A percentile compares a stretch with the other conserved stretches of the same genome.
These are phyloP conservation scores for Drosophila infuscata DNA, from an alignment of 2,888 invertebrate species.

Conservation along the genomic window DNA sequence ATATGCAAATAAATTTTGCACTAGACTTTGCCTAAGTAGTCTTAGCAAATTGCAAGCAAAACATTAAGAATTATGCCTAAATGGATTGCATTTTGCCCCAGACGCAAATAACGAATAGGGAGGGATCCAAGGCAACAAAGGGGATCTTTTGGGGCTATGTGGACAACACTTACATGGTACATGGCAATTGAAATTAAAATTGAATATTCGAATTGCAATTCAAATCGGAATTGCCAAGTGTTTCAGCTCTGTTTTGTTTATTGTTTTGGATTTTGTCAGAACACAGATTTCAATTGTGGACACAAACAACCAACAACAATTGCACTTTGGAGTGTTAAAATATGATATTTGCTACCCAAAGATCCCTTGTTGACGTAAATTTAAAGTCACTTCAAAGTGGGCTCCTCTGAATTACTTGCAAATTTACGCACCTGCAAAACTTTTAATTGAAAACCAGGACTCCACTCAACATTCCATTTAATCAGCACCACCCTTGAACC, in stretches of 20 bases:
- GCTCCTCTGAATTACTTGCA: conserved; percentile 38
- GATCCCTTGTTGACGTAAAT: conserved; percentile 36
- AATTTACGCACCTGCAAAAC: conserved; percentile 77
- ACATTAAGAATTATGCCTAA: conserved; percentile 80
- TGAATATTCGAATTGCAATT: conserved; percentile 38
- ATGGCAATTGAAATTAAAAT: conserved; percentile 52
- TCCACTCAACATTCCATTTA: conserved; percentile 51
- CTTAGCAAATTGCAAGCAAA: conserved; percentile 78
- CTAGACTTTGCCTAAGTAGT: conserved; percentile 63
- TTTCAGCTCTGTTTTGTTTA: neutral
- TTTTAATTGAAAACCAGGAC: conserved; percentile 81
- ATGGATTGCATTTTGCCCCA: conserved; percentile 49
- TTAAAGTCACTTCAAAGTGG: conserved; percentile 39
- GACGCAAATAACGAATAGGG: neutral
- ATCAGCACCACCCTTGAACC: conserved; percentile 37
- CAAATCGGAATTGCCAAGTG: conserved; percentile 9
- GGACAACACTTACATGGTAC: conserved; percentile 59
- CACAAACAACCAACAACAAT: conserved; percentile 53
- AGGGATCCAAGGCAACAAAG: neutral
- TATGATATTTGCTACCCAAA: conserved; percentile 33
- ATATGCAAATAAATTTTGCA: conserved; percentile 70
- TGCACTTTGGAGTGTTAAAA: conserved; percentile 26
- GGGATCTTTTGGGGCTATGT: conserved; percentile 55
- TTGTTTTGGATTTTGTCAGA: conserved; percentile 52
- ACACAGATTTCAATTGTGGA: conserved; percentile 74